Evolutionary conservation across 1,140 invertebrate species (phyloP).

Genomic region (Drosophila subpulchrella): DNA sequence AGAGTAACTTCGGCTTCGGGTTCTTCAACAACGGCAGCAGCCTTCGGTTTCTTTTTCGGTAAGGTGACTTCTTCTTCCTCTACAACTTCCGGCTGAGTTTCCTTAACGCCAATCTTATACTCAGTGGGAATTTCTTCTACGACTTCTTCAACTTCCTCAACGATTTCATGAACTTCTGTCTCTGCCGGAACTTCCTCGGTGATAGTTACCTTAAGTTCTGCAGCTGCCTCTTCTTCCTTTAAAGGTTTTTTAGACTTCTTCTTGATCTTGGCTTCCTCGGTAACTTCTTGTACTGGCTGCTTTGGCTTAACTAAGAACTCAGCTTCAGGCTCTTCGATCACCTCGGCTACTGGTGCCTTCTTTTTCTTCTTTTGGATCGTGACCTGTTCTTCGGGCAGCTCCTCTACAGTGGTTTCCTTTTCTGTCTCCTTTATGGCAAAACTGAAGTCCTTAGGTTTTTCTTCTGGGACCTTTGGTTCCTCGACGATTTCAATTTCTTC

Average conservation of each 20-base stretch:
- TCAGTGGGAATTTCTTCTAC: slow-evolving; percentile 35
- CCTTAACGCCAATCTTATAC: slow-evolving; percentile 58
- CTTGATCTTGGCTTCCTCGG: slow-evolving; percentile 78
- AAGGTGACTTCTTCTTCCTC: slow-evolving; percentile 51
- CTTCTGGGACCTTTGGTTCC: slow-evolving; percentile 45
- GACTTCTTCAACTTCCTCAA: slow-evolving; percentile 64
- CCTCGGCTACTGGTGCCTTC: slow-evolving; percentile 41
- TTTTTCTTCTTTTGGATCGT: slow-evolving; percentile 70
- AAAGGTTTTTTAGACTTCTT: slow-evolving; percentile 66
- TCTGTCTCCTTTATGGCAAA: slow-evolving; percentile 68
- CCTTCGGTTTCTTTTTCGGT: slow-evolving; percentile 57
- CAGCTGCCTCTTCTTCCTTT: slow-evolving; percentile 58
- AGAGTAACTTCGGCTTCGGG: slow-evolving; percentile 67
- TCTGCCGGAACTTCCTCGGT: slow-evolving; percentile 52
- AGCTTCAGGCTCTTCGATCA: slow-evolving; percentile 74
- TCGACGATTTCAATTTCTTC: slow-evolving; percentile 66
- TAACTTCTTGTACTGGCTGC: slow-evolving; percentile 68
- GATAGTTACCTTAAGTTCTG: slow-evolving; percentile 65
- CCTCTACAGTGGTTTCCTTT: slow-evolving; percentile 56
- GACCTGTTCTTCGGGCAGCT: slow-evolving; percentile 69
- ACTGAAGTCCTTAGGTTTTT: slow-evolving; percentile 44
- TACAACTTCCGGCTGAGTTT: slow-evolving; percentile 52
- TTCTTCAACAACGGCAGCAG: slow-evolving; percentile 52
- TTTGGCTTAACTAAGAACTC: slow-evolving; percentile 69
- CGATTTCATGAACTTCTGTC: slow-evolving; percentile 56